A percentile compares a stretch with the other conserved stretches of the same genome.
phyloP scores from a whole-genome alignment of 2,888 invertebrate species.

The Podabrus alpinus region DNA sequence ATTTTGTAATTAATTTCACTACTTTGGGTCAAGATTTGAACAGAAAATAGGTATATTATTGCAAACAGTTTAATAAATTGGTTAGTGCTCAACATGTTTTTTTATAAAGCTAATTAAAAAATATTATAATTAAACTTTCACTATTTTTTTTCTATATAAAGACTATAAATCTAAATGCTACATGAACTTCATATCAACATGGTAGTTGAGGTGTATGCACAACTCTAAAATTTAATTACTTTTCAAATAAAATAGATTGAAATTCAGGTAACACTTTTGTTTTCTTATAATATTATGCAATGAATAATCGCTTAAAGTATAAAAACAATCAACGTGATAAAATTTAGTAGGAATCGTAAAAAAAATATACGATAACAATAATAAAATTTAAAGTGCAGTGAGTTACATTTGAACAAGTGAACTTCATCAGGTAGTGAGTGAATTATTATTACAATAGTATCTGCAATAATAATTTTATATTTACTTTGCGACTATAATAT shows the following conservation, averaged over 20 bases:
- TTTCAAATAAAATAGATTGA: neutral
- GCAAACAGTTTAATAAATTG: conserved; percentile 34
- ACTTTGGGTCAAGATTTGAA: neutral
- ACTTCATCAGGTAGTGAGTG: neutral
- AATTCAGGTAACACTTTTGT: neutral
- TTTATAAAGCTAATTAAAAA: conserved; percentile 27
- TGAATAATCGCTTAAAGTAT: neutral
- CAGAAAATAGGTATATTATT: conserved; percentile 12
- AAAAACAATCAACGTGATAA: neutral
- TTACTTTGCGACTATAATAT: neutral
- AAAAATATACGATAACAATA: neutral
- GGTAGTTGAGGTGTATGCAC: neutral
- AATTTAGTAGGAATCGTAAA: neutral
- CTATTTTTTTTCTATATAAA: conserved; percentile 12
- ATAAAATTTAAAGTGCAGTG: neutral
- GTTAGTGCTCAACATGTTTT: conserved; percentile 32
- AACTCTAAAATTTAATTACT: neutral
- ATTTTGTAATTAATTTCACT: neutral
- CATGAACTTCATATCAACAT: neutral
- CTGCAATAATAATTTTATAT: neutral
- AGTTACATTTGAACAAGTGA: neutral
- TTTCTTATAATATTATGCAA: neutral
- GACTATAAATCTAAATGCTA: conserved; percentile 15
- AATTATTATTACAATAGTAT: neutral
- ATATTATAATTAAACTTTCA: conserved; percentile 23